Base-by-base conservation (phyloP, 2,797 vertebrate species). In the Aplochiton taeniatus region DNA sequence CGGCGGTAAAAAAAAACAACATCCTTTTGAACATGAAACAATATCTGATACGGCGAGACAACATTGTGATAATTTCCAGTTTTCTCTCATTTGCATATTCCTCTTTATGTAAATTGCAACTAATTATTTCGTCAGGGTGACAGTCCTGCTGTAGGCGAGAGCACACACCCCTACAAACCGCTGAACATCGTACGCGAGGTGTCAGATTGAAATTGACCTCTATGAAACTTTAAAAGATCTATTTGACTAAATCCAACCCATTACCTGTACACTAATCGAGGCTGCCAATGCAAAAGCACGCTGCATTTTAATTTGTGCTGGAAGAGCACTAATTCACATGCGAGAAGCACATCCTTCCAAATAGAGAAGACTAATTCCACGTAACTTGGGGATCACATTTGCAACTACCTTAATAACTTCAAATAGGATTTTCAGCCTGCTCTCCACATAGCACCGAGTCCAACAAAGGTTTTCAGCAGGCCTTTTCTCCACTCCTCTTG, bases 201-300 rank as follows among this genome's bases (percentile, higher is more conserved):
- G 42, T 51, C 16, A 64, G 43, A 17, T 41, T 56, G 16, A 65
- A 57, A 57, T 58, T 56, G 56, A 51, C 66, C 51, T 67, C 55
- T 59, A 20, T 60, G 51, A 17, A 16, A 12, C 17, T 49, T 63
- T 54, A 42, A 41, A 47, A 51, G 54, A 47, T 51, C 61, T 67
- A 58, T 63, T 67, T 54, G 54, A 53, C 58, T 53, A 48, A 63
- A 63, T 63, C 53, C 66, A 61, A 47, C 17, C 10, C 18, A 66
- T 67, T 67, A 58, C 42, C 43, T 52, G 48, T 64, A 61, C 31
- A 41, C 19, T 64, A 59, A 60, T 54, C 12, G 12, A 6, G 11
- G 52, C 19, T 64, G 16, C 63, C 53, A 43, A 66, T 72, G 50
- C 70, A 76, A 69, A 56, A 18, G 48, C 61, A 68, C 11, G 7